Conservation (phyloP, 2,797 vertebrate genomes). For the Poecilia gillii region DNA sequence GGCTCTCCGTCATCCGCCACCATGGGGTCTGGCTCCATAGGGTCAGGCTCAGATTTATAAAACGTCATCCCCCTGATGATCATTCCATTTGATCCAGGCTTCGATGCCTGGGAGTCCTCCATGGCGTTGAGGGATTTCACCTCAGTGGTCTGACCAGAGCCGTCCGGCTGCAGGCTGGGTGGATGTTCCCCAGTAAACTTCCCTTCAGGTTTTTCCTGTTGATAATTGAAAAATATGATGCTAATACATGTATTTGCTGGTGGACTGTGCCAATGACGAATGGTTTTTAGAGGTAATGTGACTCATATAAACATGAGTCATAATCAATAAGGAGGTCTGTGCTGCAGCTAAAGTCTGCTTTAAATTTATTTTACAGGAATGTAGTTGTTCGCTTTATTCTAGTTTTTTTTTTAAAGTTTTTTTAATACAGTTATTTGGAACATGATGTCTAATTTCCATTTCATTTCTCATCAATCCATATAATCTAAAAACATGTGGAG, state of each 20-base stretch:
- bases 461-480: background rate
- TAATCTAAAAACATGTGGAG: background rate
- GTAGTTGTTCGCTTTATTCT: background rate
- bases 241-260: background rate
- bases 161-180: conserved; percentile 71
- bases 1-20: conserved; percentile 87
- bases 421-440: background rate
- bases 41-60: conserved; percentile 90
- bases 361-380: background rate
- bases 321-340: background rate
- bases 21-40: conserved; percentile 79
- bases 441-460: background rate
- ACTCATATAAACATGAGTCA: background rate
- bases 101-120: conserved; percentile 56
- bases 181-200: conserved; percentile 80
- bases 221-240: conserved; percentile 30
- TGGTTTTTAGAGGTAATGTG: background rate
- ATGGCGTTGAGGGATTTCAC: conserved; percentile 32
- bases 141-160: conserved; percentile 55
- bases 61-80: conserved; percentile 93
- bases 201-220: conserved; percentile 86
- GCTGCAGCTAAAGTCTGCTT: background rate
- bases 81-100: conserved; percentile 71
- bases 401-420: background rate
- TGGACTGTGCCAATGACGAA: background rate